Conservation (phyloP, 2,113 vertebrate genomes). For the Setophaga petechia region DNA sequence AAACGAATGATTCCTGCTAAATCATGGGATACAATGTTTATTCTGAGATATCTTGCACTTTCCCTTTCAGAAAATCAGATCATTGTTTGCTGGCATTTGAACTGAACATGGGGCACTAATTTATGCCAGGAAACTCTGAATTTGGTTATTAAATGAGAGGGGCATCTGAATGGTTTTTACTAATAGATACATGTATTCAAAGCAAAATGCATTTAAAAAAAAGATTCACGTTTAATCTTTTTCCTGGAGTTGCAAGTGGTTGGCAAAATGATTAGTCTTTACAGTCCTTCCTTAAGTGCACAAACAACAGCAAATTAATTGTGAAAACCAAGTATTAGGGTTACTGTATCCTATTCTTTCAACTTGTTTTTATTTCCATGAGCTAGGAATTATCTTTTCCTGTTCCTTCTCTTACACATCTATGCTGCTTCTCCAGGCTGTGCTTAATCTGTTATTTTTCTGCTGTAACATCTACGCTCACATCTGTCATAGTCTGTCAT, state of each 20-base stretch:
- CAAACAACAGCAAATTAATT: neutral
- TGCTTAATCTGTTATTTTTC: neutral
- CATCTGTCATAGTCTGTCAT: neutral
- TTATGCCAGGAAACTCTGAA: neutral
- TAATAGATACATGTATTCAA: neutral
- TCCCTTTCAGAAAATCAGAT: conserved; percentile 43
- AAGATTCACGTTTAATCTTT: neutral
- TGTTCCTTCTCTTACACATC: neutral
- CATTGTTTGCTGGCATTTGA: conserved; percentile 24
- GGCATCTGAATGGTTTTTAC: neutral
- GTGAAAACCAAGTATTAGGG: neutral
- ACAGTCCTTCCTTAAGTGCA: neutral
- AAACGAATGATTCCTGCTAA: conserved; percentile 53
- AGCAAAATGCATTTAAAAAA: neutral
- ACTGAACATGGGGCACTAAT: neutral
- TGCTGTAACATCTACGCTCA: neutral
- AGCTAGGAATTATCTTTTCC: neutral
- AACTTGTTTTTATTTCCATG: neutral
- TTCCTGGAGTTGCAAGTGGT: neutral
- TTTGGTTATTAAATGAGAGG: neutral
- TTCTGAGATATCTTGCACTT: conserved; percentile 39
- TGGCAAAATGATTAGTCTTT: neutral
- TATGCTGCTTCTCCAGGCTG: neutral
- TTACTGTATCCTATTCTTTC: neutral
- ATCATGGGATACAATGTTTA: conserved; percentile 50